Base-by-base conservation (phyloP, 37 sponge, comb jelly and placozoan genomes). In the Aplysina aerophoba region DNA sequence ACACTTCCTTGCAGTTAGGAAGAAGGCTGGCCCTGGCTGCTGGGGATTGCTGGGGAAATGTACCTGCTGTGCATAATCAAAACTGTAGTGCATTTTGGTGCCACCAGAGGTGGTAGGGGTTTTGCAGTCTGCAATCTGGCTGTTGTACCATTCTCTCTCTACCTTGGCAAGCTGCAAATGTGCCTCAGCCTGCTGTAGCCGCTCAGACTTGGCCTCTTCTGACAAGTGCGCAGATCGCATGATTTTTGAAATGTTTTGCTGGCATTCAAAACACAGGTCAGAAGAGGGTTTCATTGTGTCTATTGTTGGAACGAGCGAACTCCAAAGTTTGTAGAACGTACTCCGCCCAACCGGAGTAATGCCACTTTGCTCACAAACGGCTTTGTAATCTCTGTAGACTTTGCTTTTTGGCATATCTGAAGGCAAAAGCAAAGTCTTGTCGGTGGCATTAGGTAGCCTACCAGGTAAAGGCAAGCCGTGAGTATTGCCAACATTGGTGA, bases 1-100 rank as follows among this genome's bases (percentile, higher is more conserved):
- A 56, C 88, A 88, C 54, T 88, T 88, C 37, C 81, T 79, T 62
- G 87, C 75, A 6, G 69, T 37, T 15, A 35, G 25, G 72, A 86
- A 86, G 59, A 64, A 86, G 3, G 79, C 2, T 64, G 87, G 87
- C 12, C 87, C 80, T 27, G 81, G 81, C 36, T 86, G 87, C 21
- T 77, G 71, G 35, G 80, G 87, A 86, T 64, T 61, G 25, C 55
- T 79, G 8, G 87, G 80, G 59, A 64, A 85, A 75, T 75, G 86
- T 6, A 85, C 64, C 75, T 85, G 86, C 37, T 85, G 86, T 34
- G 86, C 86, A 41, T 72, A 20, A 34, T 85, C 86, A 50, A 85
- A 85, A 37, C 86, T 85, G 38, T 84, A 73, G 34, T 15, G 13
- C 16, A 81, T 57, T 17, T 17, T 17, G 17, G 17, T 17, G 15